Evolutionary conservation across 2,797 vertebrate genomes (phyloP).

Genomic region (Catharus ustulatus): DNA sequence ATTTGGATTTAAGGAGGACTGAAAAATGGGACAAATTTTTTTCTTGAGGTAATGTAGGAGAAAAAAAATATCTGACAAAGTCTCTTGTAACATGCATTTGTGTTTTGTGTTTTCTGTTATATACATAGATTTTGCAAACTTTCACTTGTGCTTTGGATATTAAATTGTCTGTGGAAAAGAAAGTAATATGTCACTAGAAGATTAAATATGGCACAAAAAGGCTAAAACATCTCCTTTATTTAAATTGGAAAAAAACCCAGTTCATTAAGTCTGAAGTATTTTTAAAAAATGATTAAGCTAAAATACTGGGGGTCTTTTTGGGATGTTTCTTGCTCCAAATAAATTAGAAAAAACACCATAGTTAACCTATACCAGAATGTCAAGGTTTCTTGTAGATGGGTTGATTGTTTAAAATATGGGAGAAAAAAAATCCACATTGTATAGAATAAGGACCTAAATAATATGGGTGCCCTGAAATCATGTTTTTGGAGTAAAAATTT

Average conservation of each 20-base stretch:
- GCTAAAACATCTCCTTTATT: neutral
- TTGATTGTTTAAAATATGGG: neutral
- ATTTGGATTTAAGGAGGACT: conserved; percentile 2
- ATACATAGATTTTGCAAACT: neutral
- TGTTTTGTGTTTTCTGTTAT: neutral
- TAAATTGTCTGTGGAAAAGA: neutral
- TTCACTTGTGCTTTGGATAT: neutral
- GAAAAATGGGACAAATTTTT: neutral
- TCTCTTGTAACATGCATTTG: neutral
- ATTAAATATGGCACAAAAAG: neutral
- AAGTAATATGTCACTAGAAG: neutral
- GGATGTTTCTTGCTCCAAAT: neutral
- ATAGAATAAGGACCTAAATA: neutral
- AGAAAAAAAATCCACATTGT: neutral
- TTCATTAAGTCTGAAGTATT: neutral
- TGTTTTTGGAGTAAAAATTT: neutral
- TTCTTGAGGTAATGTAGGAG: neutral
- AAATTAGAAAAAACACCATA: neutral
- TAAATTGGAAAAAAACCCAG: neutral
- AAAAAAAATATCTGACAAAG: neutral
- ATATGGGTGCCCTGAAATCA: neutral
- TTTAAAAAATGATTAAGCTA: neutral
- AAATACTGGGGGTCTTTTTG: neutral
- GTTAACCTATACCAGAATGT: neutral
- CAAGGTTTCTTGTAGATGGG: neutral